These are phyloP conservation scores for Nomada fucata DNA, from an alignment of 2,888 invertebrate species.

Conservation along the genomic window DNA sequence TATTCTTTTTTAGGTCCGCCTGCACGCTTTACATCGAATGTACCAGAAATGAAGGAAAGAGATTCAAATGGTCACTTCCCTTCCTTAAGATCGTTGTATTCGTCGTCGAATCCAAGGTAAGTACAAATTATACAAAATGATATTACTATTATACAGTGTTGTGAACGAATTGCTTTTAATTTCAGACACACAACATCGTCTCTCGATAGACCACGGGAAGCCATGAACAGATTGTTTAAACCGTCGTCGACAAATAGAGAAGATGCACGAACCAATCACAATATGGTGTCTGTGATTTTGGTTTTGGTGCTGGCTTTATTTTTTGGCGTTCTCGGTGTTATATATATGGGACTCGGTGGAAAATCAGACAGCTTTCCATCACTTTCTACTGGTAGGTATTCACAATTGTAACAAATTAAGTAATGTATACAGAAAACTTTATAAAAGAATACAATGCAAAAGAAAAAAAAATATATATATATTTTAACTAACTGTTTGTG, in stretches of 20 bases:
- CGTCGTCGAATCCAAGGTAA: conserved; percentile 76
- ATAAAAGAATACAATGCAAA: conserved; percentile 25
- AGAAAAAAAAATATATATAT: conserved; percentile 10
- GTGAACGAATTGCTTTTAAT: conserved; percentile 51
- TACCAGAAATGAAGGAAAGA: conserved; percentile 78
- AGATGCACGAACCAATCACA: conserved; percentile 81
- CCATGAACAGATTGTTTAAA: conserved; percentile 76
- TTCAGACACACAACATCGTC: conserved; percentile 75
- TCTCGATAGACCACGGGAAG: conserved; percentile 77
- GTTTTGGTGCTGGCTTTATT: conserved; percentile 82
- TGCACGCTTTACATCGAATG: conserved; percentile 65
- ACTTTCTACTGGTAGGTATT: conserved; percentile 82
- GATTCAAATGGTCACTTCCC: conserved; percentile 82
- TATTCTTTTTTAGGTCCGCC: conserved; percentile 41
- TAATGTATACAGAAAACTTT: conserved; percentile 16
- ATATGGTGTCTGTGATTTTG: conserved; percentile 83
- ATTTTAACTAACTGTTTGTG: conserved; percentile 42
- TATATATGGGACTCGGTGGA: conserved; percentile 83
- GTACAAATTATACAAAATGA: conserved; percentile 23
- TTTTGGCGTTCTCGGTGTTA: conserved; percentile 82
- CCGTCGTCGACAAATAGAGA: conserved; percentile 72
- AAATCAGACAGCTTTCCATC: conserved; percentile 80
- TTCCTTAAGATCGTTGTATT: conserved; percentile 77
- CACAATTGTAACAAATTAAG: conserved; percentile 65
- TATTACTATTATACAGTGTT: conserved; percentile 19